A percentile compares a stretch with the other conserved stretches of the same genome.
Evolutionary conservation across 2,113 vertebrate genomes (phyloP).

Genomic region (Chaetodon trifascialis): DNA sequence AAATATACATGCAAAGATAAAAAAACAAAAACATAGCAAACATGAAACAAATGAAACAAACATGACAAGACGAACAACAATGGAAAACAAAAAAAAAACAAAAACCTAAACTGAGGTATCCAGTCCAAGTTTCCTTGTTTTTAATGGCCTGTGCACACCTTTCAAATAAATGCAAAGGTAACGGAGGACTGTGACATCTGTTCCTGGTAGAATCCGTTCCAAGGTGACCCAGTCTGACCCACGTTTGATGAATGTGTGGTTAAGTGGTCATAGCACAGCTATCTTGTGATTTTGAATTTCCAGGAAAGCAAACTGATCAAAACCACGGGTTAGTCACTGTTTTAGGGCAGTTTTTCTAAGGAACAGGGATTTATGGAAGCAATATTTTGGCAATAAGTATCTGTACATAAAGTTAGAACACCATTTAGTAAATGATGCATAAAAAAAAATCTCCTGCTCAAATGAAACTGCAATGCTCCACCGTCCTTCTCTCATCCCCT

Average conservation of each 20-base stretch:
- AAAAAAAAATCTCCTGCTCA: constrained; percentile 18
- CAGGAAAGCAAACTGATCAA: background rate
- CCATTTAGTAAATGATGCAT: constrained; percentile 46
- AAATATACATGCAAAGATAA: constrained; percentile 95
- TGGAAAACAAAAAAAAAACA: constrained; percentile 3
- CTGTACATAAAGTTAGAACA: constrained; percentile 58
- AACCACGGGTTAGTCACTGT: background rate
- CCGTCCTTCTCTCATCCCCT: constrained; percentile 15
- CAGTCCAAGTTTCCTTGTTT: constrained; percentile 66
- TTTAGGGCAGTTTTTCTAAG: background rate
- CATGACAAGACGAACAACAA: constrained; percentile 47
- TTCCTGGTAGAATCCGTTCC: background rate
- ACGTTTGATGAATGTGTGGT: background rate
- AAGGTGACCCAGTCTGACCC: background rate
- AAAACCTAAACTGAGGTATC: constrained; percentile 61
- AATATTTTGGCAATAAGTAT: constrained; percentile 68
- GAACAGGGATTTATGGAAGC: constrained; percentile 10
- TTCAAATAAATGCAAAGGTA: constrained; percentile 66
- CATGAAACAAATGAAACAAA: constrained; percentile 73
- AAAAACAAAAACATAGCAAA: constrained; percentile 62
- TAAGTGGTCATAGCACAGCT: background rate
- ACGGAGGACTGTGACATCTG: constrained; percentile 21
- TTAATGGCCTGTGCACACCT: constrained; percentile 63
- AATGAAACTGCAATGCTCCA: constrained; percentile 9
- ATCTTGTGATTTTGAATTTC: background rate